phyloP scores from a whole-genome alignment of 2,888 invertebrate genomes.

The Drosophila setosimentum region DNA sequence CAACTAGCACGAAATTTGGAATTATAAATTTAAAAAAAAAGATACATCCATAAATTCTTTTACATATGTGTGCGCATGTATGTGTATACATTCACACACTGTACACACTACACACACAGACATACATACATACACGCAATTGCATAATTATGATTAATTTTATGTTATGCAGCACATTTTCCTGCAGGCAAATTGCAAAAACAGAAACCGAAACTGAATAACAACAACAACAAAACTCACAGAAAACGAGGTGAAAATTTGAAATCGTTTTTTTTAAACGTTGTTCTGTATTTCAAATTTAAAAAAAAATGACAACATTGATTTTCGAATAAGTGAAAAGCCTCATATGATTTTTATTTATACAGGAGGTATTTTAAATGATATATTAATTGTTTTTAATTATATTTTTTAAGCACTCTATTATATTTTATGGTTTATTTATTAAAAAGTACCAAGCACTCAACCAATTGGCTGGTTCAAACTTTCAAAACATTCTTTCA shows the following conservation, averaged over 20 bases:
- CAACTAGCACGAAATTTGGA: constrained; percentile 52
- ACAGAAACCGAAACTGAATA: constrained; percentile 10
- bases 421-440: neutral
- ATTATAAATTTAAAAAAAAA: constrained; percentile 53
- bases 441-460: neutral
- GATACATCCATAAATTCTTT: neutral
- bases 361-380: neutral
- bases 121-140: neutral
- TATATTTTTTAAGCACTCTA: neutral
- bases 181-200: constrained; percentile 26
- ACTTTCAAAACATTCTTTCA: neutral
- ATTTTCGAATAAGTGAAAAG: neutral
- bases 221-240: constrained; percentile 12
- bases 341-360: neutral
- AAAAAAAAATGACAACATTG: neutral
- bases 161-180: constrained; percentile 17
- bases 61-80: neutral
- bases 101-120: neutral
- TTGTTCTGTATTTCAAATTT: neutral
- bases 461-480: neutral
- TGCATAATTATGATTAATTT: constrained; percentile 43
- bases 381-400: neutral
- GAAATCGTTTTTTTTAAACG: neutral
- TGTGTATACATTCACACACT: constrained; percentile 4
- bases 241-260: neutral